A percentile compares a stretch with the other conserved stretches of the same genome.
Conservation (phyloP, 2,888 invertebrate species). For the Melolontha melolontha region DNA sequence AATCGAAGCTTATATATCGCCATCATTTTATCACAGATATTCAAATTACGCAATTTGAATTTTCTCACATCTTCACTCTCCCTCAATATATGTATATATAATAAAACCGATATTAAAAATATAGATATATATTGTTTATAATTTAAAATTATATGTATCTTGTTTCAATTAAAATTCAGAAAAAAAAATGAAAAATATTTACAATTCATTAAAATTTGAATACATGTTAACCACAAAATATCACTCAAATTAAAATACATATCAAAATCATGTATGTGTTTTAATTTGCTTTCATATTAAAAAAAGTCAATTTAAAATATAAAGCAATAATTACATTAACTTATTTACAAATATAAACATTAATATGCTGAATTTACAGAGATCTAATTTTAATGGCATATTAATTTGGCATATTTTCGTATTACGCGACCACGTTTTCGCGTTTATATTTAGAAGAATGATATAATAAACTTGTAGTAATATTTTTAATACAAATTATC, state of each 20-base stretch:
- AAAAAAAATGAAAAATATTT: conserved; percentile 31
- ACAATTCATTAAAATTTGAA: conserved; percentile 23
- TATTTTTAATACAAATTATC: conserved; percentile 16
- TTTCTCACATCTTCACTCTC: conserved; percentile 22
- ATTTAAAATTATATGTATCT: conserved; percentile 35
- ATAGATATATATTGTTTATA: conserved; percentile 34
- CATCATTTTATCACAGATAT: conserved; percentile 33
- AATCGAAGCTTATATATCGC: conserved; percentile 16
- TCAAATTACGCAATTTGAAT: conserved; percentile 32
- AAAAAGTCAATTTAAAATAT: neutral
- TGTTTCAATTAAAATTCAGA: conserved; percentile 25
- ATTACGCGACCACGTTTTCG: conserved; percentile 12
- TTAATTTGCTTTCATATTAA: neutral
- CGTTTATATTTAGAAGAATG: neutral
- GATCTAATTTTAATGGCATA: conserved; percentile 33
- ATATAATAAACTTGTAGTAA: conserved; percentile 17
- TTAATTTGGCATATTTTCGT: conserved; percentile 31
- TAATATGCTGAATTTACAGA: conserved; percentile 3
- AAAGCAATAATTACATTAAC: neutral
- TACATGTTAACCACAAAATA: neutral
- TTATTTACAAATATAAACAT: conserved; percentile 5
- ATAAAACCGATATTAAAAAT: conserved; percentile 39
- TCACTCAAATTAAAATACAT: conserved; percentile 7
- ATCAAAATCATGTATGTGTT: too few relatives aligned
- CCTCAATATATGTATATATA: conserved; percentile 18